Evolutionary conservation across 2,888 invertebrate genomes (phyloP).

Genomic region (Synergus umbraculus): DNA sequence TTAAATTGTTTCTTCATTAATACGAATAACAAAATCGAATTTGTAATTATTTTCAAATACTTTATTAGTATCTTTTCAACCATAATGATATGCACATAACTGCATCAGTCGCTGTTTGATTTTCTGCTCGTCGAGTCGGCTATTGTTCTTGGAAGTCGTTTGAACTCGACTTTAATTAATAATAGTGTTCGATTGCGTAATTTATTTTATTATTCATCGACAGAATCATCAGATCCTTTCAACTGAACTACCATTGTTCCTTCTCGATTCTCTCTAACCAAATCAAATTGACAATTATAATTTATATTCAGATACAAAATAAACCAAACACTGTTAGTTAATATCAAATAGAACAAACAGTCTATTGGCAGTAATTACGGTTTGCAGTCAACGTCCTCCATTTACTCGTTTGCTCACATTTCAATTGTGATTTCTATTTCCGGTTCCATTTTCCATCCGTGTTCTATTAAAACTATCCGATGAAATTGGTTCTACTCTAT

Average conservation of each 20-base stretch:
- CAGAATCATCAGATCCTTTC: background rate
- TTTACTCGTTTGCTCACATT: background rate
- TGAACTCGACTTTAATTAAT: background rate
- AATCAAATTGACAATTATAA: slow-evolving; percentile 1
- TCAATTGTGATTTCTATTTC: background rate
- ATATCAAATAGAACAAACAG: background rate
- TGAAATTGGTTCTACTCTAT: background rate
- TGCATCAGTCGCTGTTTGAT: background rate
- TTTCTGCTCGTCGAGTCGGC: background rate
- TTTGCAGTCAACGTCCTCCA: background rate
- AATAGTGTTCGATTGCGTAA: background rate
- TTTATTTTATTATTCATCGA: background rate
- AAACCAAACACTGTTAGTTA: background rate
- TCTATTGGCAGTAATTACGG: background rate
- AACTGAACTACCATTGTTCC: slow-evolving; percentile 18
- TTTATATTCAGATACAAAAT: slow-evolving; percentile 23
- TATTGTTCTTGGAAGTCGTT: background rate
- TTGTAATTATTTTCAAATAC: no score
- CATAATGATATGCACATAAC: background rate
- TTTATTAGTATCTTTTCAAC: background rate
- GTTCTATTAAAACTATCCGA: no score
- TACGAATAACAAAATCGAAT: no score
- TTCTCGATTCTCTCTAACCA: background rate
- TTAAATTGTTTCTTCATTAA: no score
- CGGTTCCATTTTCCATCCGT: background rate